Percentiles rank a stretch among this genome's conserved stretches.
Conservation (phyloP, 2,888 invertebrate genomes). For the Chrysomela aeneicollis region DNA sequence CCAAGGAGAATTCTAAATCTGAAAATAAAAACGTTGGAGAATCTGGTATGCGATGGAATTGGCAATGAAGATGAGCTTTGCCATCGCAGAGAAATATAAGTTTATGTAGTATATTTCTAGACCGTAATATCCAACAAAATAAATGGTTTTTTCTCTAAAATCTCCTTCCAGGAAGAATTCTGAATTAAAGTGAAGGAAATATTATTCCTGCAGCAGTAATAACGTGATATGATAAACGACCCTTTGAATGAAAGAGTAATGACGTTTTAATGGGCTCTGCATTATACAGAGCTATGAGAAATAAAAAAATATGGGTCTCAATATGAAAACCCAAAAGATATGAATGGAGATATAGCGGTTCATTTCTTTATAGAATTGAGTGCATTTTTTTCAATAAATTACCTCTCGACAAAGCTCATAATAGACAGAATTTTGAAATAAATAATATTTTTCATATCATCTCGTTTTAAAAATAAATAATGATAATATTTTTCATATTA, state of each 20-base stretch:
- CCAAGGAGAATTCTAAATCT: background rate
- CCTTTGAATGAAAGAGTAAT: slow-evolving; percentile 1
- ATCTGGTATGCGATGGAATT: background rate
- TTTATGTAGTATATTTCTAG: background rate
- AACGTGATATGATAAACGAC: background rate
- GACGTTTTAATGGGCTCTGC: slow-evolving; percentile 1
- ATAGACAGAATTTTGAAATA: too few relatives aligned
- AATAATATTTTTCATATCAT: too few relatives aligned
- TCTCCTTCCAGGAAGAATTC: background rate
- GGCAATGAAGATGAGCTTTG: background rate
- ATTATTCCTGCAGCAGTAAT: background rate
- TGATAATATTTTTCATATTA: too few relatives aligned
- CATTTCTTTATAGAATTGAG: too few relatives aligned
- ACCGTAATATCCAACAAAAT: background rate
- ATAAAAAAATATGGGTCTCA: background rate
- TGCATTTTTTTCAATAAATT: too few relatives aligned
- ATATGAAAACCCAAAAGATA: background rate
- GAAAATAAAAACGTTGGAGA: background rate
- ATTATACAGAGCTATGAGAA: background rate
- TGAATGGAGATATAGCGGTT: too few relatives aligned
- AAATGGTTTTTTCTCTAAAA: background rate
- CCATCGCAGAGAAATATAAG: background rate
- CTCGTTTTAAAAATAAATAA: too few relatives aligned
- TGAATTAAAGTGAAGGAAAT: background rate
- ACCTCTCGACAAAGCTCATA: too few relatives aligned